These are phyloP conservation scores for Torymus tubicola DNA, from an alignment of 2,888 invertebrate genomes.

Conservation along the genomic window DNA sequence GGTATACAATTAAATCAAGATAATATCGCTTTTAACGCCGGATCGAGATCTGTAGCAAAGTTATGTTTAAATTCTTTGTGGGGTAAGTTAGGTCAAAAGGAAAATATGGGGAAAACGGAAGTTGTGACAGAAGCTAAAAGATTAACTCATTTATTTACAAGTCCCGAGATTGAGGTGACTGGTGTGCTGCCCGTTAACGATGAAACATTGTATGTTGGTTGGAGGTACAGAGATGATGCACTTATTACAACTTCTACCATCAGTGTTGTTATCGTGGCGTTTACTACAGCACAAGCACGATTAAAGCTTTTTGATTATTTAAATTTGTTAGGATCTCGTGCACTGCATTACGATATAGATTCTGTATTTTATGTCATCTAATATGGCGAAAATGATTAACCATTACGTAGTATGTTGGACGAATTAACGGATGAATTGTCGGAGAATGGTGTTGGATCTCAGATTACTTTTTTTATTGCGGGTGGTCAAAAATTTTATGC, in stretches of 20 bases:
- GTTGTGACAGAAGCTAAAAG: not conserved
- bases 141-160: constrained; percentile 18
- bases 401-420: constrained; percentile 7
- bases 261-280: constrained; percentile 41
- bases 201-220: constrained; percentile 30
- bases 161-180: not conserved
- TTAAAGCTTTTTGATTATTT: constrained; percentile 59
- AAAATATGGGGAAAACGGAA: constrained; percentile 19
- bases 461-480: constrained; percentile 36
- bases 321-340: constrained; percentile 62
- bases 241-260: not conserved
- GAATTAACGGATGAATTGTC: constrained; percentile 46
- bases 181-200: constrained; percentile 24
- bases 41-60: too few species aligned
- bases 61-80: too few species aligned
- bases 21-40: constrained; percentile 40
- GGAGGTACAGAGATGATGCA: not conserved
- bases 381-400: too few species aligned
- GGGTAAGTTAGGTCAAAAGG: constrained; percentile 47
- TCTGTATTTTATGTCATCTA: too few species aligned
- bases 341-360: constrained; percentile 22
- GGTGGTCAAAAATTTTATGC: constrained; percentile 48
- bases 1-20: constrained; percentile 37
- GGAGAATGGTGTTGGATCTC: not conserved
- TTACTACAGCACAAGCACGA: constrained; percentile 37